Evolutionary conservation across 2,888 invertebrate species (phyloP).

Genomic region (Corythucha ciliata): DNA sequence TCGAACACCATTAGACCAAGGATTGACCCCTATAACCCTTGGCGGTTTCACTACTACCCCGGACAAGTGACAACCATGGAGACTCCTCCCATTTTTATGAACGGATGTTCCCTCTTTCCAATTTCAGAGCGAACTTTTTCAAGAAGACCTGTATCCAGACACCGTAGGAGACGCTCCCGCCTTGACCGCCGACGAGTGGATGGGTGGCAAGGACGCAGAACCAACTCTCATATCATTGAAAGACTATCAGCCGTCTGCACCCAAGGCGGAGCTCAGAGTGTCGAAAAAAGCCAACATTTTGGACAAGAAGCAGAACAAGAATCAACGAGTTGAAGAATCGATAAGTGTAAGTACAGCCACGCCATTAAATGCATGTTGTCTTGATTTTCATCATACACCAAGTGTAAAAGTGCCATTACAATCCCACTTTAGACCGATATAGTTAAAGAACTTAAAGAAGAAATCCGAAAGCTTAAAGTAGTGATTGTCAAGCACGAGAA

Average conservation of each 20-base stretch:
- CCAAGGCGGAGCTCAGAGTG: slow-evolving; percentile 57
- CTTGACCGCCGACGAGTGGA: slow-evolving; percentile 85
- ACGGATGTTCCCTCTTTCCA: background rate
- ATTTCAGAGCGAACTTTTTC: slow-evolving; percentile 79
- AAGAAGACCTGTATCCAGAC: slow-evolving; percentile 94
- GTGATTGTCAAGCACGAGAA: slow-evolving; percentile 91
- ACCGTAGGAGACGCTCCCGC: slow-evolving; percentile 85
- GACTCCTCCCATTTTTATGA: no score
- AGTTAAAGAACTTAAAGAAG: slow-evolving; percentile 74
- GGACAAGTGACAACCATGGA: no score
- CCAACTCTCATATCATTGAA: slow-evolving; percentile 86
- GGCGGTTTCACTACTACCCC: no score
- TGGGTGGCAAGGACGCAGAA: slow-evolving; percentile 77
- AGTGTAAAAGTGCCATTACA: slow-evolving; percentile 10
- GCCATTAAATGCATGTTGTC: no score
- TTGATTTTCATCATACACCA: no score
- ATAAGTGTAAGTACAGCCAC: slow-evolving; percentile 29
- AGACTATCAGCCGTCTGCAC: slow-evolving; percentile 53
- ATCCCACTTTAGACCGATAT: slow-evolving; percentile 54
- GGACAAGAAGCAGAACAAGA: slow-evolving; percentile 51
- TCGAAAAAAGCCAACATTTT: slow-evolving; percentile 72
- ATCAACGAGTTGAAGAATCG: slow-evolving; percentile 22
- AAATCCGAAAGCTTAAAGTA: slow-evolving; percentile 85
- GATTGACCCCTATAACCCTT: no score
- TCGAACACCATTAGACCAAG: no score